Conservation (phyloP, 2,113 vertebrate species). For the Rhadina sibilatrix region DNA sequence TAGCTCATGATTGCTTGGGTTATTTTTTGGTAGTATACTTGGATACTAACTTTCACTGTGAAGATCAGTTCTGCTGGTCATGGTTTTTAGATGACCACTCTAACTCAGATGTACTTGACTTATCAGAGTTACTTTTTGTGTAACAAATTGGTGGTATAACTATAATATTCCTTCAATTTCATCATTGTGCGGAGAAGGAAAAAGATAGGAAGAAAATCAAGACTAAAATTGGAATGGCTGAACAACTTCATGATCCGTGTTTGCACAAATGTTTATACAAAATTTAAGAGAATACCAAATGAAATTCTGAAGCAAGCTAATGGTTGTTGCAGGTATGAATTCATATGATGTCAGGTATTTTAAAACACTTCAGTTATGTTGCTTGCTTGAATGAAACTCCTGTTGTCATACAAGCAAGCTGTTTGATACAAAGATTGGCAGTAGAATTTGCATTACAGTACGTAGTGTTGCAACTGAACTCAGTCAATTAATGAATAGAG, state of each 20-base stretch:
- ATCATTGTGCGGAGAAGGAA: background rate
- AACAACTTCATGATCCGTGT: background rate
- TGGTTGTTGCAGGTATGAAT: background rate
- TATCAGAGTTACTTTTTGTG: background rate
- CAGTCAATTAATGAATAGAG: background rate
- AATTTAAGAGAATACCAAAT: background rate
- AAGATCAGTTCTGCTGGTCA: background rate
- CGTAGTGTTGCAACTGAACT: background rate
- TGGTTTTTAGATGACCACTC: fast-evolving
- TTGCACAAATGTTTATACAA: background rate
- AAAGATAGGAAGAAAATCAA: background rate
- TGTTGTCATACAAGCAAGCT: background rate
- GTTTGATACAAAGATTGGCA: background rate
- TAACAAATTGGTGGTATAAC: background rate
- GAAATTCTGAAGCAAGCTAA: background rate
- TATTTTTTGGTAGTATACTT: background rate
- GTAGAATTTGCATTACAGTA: background rate
- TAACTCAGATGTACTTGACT: background rate
- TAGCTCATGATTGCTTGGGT: background rate
- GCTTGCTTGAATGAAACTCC: background rate
- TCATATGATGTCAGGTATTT: background rate
- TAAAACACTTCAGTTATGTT: background rate
- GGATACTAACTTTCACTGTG: background rate
- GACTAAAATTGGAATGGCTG: background rate
- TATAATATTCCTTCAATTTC: background rate